Base-by-base conservation (phyloP, 2,113 vertebrate genomes). In the Pelusios castaneus region DNA sequence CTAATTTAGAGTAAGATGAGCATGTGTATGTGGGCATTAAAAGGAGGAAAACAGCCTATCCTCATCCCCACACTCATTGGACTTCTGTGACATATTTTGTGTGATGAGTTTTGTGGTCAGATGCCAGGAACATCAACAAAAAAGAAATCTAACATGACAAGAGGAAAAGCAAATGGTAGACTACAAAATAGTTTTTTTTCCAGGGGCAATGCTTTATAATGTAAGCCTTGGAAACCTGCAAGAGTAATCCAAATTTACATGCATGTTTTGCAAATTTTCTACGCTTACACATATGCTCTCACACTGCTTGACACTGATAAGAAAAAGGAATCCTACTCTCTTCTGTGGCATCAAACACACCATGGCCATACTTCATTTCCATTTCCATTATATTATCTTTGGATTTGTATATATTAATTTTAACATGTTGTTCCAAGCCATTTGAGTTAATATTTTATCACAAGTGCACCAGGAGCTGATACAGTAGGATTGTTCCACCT, bases 261-360 rank as follows among this genome's bases (percentile, higher is more conserved):
- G 78, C 31, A 88, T 86, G 76, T 93, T 88, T 93, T 92, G n/a
- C n/a, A 95, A 43, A 94, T 95, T 94, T 94, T 89, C 73, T 94
- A 34, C 19, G n/a, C 60, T 89, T 95, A 92, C 19, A 67, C 73
- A 80, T 91, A 81, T 51, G 75, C 47, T 85, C 22, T 52, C 5
- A 92, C 84, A 88, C 91, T 96, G 97, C 41, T 94, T 94, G 82
- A 22, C 34, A 89, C 52, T 89, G 95, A 97, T 96, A 97, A 97
- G 54, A 54, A 34, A 58, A 38, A 93, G 52, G 95, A 95, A 96
- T 96, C 63, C 82, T 88, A 21, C 31, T 89, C 10, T 89, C 12
- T 89, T 83, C 43, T 83, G 47, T 58, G 81, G 34, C 91, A 90
- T 81, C 41, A 88, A 90, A 85, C 27, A 63, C 52, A 41, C 4